Evolutionary conservation across 2,113 vertebrate genomes (phyloP).

Genomic region (Chloroceryle aenea): DNA sequence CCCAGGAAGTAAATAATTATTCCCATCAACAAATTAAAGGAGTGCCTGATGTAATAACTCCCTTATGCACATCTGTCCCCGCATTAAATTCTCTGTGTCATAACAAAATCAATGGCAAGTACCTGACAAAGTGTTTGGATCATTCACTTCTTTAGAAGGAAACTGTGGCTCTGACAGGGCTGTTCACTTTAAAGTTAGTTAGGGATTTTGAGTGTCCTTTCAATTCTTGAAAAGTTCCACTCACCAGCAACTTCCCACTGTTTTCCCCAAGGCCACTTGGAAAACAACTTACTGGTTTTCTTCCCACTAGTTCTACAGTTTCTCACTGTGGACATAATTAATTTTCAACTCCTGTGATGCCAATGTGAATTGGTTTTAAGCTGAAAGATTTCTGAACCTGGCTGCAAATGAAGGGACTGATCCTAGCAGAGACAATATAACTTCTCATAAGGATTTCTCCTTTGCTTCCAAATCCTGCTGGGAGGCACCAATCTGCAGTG

Average conservation of each 20-base stretch:
- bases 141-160: not conserved
- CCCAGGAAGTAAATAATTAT: not conserved
- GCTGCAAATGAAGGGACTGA: not conserved
- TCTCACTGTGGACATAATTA: not conserved
- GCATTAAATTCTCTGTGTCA: not conserved
- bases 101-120: not conserved
- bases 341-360: not conserved
- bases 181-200: not conserved
- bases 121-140: not conserved
- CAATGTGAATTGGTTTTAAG: not conserved
- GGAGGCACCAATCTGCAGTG: not conserved
- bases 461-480: not conserved
- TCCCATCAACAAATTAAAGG: not conserved
- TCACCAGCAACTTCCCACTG: not conserved
- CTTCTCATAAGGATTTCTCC: not conserved
- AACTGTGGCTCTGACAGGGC: not conserved
- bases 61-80: not conserved
- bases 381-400: not conserved
- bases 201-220: constrained; percentile 3
- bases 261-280: not conserved
- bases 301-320: not conserved
- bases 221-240: constrained; percentile 7
- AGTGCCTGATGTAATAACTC: not conserved
- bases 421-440: not conserved
- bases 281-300: constrained; percentile 2